A percentile compares a stretch with the other conserved stretches of the same genome.
phyloP scores from a whole-genome alignment of 1,140 invertebrate genomes.

The Condylostylus longicornis region DNA sequence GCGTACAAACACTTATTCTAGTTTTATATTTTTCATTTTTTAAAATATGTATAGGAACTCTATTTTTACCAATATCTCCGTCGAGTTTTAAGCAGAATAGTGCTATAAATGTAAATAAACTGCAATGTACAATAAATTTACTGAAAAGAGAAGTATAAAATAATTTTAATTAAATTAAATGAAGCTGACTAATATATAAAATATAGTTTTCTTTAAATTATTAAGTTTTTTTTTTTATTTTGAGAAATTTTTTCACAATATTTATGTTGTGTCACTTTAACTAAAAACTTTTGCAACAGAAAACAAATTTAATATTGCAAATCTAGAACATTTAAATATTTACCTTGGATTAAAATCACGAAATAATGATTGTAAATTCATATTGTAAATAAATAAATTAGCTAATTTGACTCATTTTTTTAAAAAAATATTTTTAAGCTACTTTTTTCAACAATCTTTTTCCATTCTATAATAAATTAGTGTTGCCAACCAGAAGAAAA shows the following conservation, averaged over 20 bases:
- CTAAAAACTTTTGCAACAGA: no score
- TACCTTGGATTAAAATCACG: constrained; percentile 88
- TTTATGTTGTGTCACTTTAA: no score
- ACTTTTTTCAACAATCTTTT: no score
- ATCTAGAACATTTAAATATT: constrained; percentile 4
- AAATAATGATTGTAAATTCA: constrained; percentile 81
- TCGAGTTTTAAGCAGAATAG: constrained; percentile 81
- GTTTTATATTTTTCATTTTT: no score
- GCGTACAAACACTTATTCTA: no score
- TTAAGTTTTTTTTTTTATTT: no score
- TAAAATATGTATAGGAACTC: background rate
- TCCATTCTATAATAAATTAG: no score
- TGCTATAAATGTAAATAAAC: constrained; percentile 77
- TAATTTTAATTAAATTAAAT: background rate
- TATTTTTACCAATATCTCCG: constrained; percentile 42
- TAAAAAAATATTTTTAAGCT: no score
- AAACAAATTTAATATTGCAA: background rate
- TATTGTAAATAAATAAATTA: constrained; percentile 23
- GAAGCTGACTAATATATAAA: no score
- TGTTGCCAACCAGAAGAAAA: no score
- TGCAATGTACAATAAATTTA: constrained; percentile 90
- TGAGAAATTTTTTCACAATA: no score
- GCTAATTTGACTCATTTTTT: background rate
- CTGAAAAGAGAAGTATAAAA: constrained; percentile 41
- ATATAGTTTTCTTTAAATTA: no score